phyloP scores from a whole-genome alignment of 1,140 invertebrate genomes.

The Heterodera schachtii region DNA sequence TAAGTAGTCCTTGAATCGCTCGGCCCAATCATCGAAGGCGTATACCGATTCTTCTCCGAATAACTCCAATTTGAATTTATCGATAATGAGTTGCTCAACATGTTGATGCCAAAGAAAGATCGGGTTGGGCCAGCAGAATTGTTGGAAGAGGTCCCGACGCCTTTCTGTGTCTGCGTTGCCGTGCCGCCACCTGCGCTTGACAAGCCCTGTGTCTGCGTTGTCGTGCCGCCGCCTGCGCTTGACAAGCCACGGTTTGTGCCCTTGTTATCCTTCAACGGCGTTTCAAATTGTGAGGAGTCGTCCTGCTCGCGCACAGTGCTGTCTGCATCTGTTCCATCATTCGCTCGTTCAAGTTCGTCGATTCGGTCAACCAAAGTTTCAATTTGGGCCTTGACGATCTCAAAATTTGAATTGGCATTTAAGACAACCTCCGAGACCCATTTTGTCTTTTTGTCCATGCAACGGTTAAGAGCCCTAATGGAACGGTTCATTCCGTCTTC shows the following conservation, averaged over 20 bases:
- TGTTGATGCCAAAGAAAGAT: no score
- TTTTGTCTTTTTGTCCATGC: neutral
- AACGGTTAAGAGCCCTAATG: neutral
- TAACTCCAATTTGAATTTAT: no score
- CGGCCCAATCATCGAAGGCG: conserved; percentile 6
- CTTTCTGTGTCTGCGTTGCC: no score
- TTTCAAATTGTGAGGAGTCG: no score
- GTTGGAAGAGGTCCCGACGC: no score
- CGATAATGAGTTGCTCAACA: no score
- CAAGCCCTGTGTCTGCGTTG: no score
- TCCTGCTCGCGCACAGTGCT: neutral
- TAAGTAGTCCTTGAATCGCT: neutral
- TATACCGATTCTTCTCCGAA: neutral
- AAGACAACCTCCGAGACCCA: neutral
- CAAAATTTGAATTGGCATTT: neutral
- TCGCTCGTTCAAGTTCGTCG: neutral
- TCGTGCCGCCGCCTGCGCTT: no score
- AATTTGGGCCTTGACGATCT: neutral
- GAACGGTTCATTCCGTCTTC: conserved; percentile 7
- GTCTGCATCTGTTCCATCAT: neutral
- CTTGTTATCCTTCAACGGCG: no score
- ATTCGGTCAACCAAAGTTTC: neutral
- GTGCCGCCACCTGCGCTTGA: no score
- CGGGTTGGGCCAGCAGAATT: no score
- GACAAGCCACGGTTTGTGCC: no score